A percentile compares a stretch with the other conserved stretches of the same genome.
Conservation (phyloP, 2,113 vertebrate genomes). For the Eubucco bourcierii region DNA sequence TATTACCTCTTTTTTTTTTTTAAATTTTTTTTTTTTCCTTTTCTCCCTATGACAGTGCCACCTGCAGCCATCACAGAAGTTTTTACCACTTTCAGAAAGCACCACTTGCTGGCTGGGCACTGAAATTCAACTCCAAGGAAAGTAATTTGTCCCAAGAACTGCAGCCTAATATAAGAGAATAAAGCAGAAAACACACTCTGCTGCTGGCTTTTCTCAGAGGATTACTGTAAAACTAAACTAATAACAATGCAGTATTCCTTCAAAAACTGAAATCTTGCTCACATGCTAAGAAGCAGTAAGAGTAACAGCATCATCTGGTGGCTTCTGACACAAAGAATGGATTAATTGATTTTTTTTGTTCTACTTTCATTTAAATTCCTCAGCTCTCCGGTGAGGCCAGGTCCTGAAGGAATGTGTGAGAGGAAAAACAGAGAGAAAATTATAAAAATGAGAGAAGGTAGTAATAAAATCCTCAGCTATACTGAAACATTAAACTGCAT, state of each 20-base stretch:
- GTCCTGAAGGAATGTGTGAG: conserved; percentile 43
- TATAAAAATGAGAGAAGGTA: conserved; percentile 32
- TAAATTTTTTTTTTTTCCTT: no score
- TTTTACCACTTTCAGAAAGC: background rate
- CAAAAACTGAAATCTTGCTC: conserved; percentile 62
- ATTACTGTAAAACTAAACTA: conserved; percentile 62
- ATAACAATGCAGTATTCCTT: conserved; percentile 59
- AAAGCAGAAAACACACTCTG: conserved; percentile 42
- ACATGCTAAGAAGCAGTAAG: conserved; percentile 63
- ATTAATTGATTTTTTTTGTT: conserved; percentile 63
- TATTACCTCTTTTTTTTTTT: background rate
- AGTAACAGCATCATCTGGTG: conserved; percentile 71
- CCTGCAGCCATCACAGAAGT: background rate
- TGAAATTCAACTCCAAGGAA: conserved; percentile 5
- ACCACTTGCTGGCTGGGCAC: background rate
- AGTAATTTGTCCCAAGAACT: conserved; percentile 35
- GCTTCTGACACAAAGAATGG: conserved; percentile 58
- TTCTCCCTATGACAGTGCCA: background rate
- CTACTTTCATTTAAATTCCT: conserved; percentile 58
- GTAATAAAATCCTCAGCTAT: conserved; percentile 25
- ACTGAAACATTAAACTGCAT: conserved; percentile 24
- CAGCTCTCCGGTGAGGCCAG: conserved; percentile 32
- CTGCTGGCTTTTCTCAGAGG: conserved; percentile 41
- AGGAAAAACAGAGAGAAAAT: conserved; percentile 37
- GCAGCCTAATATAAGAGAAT: conserved; percentile 24